Evolutionary conservation across 2,113 vertebrate genomes (phyloP).

Genomic region (Cynopterus brachyotis): DNA sequence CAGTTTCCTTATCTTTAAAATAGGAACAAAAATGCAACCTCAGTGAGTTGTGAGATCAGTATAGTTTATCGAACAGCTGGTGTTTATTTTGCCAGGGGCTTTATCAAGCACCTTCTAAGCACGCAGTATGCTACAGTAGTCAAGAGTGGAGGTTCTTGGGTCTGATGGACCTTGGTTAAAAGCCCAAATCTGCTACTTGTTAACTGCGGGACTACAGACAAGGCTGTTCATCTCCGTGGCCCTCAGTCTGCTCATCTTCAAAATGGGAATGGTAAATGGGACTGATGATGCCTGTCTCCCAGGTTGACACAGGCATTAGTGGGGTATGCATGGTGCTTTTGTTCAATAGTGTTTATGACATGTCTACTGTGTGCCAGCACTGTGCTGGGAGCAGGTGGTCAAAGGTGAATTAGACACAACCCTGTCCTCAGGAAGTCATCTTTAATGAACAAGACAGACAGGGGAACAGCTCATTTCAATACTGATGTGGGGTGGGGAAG

Average conservation of each 20-base stretch:
- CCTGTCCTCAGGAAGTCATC: neutral
- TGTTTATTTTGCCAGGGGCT: neutral
- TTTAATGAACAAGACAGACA: neutral
- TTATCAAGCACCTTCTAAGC: neutral
- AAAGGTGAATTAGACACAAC: neutral
- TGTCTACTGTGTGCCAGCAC: neutral
- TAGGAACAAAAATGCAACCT: neutral
- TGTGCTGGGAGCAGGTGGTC: neutral
- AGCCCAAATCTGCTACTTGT: neutral
- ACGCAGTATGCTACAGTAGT: neutral
- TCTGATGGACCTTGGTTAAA: neutral
- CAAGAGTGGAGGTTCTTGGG: neutral
- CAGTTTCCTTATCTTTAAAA: slow-evolving; percentile 13
- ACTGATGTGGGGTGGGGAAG: neutral
- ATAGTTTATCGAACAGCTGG: neutral
- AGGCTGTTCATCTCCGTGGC: neutral
- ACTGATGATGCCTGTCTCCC: neutral
- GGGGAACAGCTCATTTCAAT: neutral
- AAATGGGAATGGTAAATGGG: neutral
- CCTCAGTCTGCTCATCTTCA: neutral
- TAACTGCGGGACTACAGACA: neutral
- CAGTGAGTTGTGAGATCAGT: neutral
- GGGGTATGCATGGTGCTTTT: neutral
- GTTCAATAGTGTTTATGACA: neutral
- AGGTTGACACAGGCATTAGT: neutral